These are phyloP conservation scores for Crax fasciolata DNA, from an alignment of 2,797 vertebrate genomes.

Conservation along the genomic window DNA sequence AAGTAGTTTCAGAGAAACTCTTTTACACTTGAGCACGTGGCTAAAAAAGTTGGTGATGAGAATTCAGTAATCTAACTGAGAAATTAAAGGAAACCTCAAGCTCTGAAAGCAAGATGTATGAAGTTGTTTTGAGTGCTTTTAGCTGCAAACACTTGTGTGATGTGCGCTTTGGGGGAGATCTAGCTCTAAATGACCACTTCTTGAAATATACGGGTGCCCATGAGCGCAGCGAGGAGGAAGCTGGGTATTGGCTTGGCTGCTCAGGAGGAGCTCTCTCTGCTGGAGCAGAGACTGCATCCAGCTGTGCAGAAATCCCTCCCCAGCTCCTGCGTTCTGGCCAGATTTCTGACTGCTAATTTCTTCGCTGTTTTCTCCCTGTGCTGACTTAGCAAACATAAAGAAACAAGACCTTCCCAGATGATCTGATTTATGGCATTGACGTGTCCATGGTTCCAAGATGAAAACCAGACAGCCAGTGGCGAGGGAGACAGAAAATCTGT, in stretches of 20 bases:
- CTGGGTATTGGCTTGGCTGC: not conserved
- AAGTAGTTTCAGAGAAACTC: not conserved
- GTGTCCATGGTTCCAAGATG: not conserved
- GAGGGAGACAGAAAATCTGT: not conserved
- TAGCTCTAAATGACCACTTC: not conserved
- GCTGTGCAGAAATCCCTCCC: not conserved
- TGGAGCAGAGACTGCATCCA: conserved; percentile 4
- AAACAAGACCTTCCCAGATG: not conserved
- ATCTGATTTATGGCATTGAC: not conserved
- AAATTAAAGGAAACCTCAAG: not conserved
- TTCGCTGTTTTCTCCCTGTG: not conserved
- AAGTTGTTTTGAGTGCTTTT: not conserved
- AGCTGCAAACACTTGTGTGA: not conserved
- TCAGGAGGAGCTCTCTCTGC: not conserved
- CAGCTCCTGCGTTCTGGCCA: not conserved
- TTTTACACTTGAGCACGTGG: not conserved
- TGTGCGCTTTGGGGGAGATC: not conserved
- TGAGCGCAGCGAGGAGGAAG: not conserved
- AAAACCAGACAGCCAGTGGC: not conserved
- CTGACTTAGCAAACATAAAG: not conserved
- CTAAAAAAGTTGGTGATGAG: not conserved
- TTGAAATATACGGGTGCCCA: not conserved
- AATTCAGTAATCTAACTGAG: not conserved
- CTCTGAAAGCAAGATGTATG: not conserved
- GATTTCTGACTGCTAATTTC: not conserved